These are phyloP conservation scores for Vultur gryphus DNA, from an alignment of 2,797 vertebrate species.

Conservation along the genomic window DNA sequence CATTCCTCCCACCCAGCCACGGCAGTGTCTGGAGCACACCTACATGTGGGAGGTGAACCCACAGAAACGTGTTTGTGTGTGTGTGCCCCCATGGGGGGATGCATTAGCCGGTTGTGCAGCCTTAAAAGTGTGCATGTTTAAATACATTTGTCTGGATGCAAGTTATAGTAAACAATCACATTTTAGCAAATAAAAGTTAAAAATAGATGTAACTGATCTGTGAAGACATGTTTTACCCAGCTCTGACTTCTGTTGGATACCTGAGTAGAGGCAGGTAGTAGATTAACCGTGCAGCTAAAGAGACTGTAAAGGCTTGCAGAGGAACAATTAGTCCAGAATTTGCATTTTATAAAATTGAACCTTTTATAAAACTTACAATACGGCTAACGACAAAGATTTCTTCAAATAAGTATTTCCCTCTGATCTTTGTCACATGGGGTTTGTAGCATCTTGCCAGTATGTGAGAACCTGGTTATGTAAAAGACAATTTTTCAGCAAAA, in stretches of 20 bases:
- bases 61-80: accelerated
- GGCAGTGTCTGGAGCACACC: neutral
- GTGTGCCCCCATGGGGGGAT: accelerated
- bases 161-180: neutral
- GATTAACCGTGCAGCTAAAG: neutral
- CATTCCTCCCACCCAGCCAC: neutral
- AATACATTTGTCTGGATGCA: neutral
- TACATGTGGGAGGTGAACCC: accelerated
- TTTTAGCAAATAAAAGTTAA: neutral
- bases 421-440: neutral
- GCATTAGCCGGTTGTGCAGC: neutral
- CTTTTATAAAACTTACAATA: neutral
- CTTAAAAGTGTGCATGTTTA: neutral
- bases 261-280: neutral
- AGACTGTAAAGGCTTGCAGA: neutral
- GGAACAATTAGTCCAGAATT: neutral
- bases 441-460: neutral
- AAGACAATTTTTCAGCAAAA: neutral
- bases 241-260: neutral
- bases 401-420: neutral
- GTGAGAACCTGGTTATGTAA: neutral
- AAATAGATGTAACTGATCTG: neutral
- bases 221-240: neutral
- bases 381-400: neutral
- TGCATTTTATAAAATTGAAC: neutral